A percentile compares a stretch with the other conserved stretches of the same genome.
These are phyloP conservation scores for Hemibates koningsi DNA, from an alignment of 2,113 vertebrate genomes.

Conservation along the genomic window DNA sequence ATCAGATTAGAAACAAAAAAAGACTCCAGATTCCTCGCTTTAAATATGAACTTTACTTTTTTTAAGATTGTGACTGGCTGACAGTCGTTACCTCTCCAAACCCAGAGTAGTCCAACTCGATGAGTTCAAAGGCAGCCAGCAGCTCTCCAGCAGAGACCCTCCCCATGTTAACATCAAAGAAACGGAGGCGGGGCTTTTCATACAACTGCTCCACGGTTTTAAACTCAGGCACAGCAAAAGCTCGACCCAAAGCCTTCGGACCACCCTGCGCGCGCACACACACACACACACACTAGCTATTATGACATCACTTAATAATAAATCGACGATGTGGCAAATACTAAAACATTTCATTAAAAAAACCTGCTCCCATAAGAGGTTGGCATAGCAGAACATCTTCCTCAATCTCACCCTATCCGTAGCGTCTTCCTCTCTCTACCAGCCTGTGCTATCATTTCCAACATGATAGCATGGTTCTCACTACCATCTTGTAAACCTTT, in stretches of 20 bases:
- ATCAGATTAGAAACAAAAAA: background rate
- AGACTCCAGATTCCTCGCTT: background rate
- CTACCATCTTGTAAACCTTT: background rate
- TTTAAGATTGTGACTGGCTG: background rate
- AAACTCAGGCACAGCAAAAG: constrained; percentile 80
- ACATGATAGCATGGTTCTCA: background rate
- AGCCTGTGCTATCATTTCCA: background rate
- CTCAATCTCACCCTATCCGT: background rate
- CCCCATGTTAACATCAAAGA: constrained; percentile 82
- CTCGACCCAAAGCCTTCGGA: constrained; percentile 77
- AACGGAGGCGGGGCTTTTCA: constrained; percentile 75
- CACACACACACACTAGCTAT: background rate
- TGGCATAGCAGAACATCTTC: background rate
- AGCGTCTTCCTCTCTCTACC: background rate
- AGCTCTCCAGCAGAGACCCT: constrained; percentile 77
- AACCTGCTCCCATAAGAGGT: background rate
- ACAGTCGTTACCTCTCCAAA: constrained; percentile 78
- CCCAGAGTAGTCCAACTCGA: constrained; percentile 84
- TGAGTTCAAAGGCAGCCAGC: constrained; percentile 86
- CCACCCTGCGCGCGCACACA: constrained; percentile 63
- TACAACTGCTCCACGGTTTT: constrained; percentile 81
- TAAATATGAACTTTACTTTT: background rate
- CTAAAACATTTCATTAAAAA: background rate
- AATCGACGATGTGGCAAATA: background rate
- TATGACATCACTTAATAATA: background rate